These are phyloP conservation scores for Cryptoleucopteryx plumbea DNA, from an alignment of 2,113 vertebrate species.

Conservation along the genomic window DNA sequence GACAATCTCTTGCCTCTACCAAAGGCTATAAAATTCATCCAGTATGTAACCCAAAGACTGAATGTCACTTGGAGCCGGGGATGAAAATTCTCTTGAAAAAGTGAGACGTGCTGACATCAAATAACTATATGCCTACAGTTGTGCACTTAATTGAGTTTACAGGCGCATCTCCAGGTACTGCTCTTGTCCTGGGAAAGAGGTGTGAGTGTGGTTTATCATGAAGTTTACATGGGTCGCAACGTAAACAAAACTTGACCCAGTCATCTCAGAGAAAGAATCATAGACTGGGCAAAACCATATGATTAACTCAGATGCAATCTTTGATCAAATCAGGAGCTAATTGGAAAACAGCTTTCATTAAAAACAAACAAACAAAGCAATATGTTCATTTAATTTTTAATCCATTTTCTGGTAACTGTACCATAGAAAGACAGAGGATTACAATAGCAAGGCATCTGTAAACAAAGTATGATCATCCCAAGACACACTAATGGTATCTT, in stretches of 20 bases:
- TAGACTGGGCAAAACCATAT: neutral
- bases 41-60: neutral
- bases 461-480: neutral
- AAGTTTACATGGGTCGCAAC: neutral
- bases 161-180: neutral
- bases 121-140: neutral
- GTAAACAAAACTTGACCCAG: neutral
- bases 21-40: neutral
- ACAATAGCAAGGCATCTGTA: neutral
- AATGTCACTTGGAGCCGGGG: neutral
- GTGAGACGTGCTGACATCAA: neutral
- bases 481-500: neutral
- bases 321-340: conserved; percentile 24
- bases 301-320: neutral
- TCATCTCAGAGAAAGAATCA: neutral
- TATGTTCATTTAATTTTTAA: conserved; percentile 24
- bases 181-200: neutral
- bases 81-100: neutral
- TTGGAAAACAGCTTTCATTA: conserved; percentile 19
- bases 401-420: conserved; percentile 38
- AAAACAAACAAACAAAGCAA: conserved; percentile 35
- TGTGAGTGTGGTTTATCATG: neutral
- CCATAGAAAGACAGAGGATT: neutral
- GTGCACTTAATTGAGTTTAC: neutral
- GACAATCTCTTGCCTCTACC: neutral